Conservation (phyloP, 2,113 vertebrate genomes). For the Rhea pennata region DNA sequence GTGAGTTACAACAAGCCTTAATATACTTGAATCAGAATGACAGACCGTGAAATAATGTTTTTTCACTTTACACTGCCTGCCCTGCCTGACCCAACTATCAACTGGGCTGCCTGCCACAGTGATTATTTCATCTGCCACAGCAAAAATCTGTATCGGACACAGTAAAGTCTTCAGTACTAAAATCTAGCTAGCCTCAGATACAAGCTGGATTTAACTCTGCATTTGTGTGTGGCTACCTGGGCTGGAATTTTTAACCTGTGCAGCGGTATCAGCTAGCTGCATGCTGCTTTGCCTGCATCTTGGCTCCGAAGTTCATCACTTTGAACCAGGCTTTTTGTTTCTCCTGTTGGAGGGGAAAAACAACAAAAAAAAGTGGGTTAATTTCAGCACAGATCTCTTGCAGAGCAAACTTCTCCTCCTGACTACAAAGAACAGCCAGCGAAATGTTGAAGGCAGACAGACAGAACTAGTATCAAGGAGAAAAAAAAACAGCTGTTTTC, state of each 20-base stretch:
- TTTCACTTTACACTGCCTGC: conserved; percentile 17
- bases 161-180: conserved; percentile 26
- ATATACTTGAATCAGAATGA: conserved; percentile 66
- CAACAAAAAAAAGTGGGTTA: not conserved
- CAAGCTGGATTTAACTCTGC: not conserved
- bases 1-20: conserved; percentile 23
- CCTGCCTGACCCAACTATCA: conserved; percentile 35
- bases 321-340: rapidly evolving
- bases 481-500: not conserved
- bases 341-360: not conserved
- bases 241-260: not conserved
- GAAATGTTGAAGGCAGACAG: not conserved
- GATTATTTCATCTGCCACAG: conserved; percentile 55
- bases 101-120: conserved; percentile 45
- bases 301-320: not conserved
- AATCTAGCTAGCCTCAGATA: not conserved
- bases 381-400: not conserved
- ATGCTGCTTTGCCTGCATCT: rapidly evolving
- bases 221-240: not conserved
- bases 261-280: not conserved
- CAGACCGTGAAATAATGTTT: conserved; percentile 67
- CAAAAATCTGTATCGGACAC: conserved; percentile 31
- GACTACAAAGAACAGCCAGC: not conserved
- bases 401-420: not conserved
- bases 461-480: not conserved